A percentile compares a stretch with the other conserved stretches of the same genome.
Evolutionary conservation across 2,113 vertebrate genomes (phyloP).

Genomic region (Toxostoma redivivum): DNA sequence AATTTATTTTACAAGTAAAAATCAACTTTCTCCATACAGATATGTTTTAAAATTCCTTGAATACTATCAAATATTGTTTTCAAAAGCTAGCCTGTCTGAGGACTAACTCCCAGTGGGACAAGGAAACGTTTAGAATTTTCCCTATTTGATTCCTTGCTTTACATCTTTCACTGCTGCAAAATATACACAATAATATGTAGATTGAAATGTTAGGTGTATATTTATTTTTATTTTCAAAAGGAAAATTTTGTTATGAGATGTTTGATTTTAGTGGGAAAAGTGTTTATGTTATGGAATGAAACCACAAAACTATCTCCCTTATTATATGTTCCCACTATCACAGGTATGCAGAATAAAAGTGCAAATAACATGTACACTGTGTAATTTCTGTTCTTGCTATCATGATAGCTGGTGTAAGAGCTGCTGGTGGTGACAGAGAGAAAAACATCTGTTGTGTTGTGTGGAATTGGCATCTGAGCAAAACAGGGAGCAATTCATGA

Average conservation of each 20-base stretch:
- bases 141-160: not conserved
- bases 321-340: not conserved
- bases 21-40: not conserved
- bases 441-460: not conserved
- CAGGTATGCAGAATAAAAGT: not conserved
- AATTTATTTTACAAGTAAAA: slow-evolving; percentile 46
- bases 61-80: slow-evolving; percentile 33
- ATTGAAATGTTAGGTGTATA: not conserved
- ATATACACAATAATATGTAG: not conserved
- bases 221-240: slow-evolving; percentile 1
- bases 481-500: not conserved
- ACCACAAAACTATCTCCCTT: not conserved
- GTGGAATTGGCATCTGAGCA: not conserved
- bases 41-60: slow-evolving; percentile 30
- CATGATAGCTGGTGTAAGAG: not conserved
- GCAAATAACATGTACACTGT: not conserved
- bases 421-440: not conserved
- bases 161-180: not conserved
- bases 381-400: not conserved
- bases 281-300: not conserved
- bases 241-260: not conserved
- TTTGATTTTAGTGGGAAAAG: not conserved
- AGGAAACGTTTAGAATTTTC: not conserved
- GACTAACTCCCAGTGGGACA: not conserved
- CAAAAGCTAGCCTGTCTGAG: not conserved